Base-by-base conservation (phyloP, 2,113 vertebrate species). In the Eurystomus gularis region DNA sequence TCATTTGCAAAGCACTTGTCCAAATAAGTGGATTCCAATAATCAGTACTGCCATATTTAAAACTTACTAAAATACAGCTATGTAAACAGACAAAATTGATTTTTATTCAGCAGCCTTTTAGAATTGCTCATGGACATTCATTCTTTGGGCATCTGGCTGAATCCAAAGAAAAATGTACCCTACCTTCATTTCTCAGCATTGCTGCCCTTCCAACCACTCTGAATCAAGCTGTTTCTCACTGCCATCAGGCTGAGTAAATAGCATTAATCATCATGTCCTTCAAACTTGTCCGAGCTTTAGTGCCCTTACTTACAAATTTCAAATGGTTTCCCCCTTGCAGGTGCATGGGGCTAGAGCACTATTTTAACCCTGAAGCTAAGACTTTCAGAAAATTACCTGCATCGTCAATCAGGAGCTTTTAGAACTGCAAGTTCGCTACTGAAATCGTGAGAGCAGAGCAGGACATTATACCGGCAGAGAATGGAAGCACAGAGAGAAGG, bases 341-440 rank as follows among this genome's bases (percentile, higher is more conserved):
- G 40, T 19, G 44, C 25, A 3, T 1, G 29, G 57, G 72, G 69
- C 39, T 49, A 33, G 15, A 58, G 17, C 8, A 13, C 8, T 37
- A 1, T 10, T 84, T 49, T 5, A 40, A 29, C n/a, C 17, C 40
- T 18, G 2, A 40, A 79, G 17, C 13, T 10, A 26, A 71, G 39
- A 46, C 54, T 82, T 68, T 57, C 58, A 60, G 61, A 24, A 35
- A 82, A 79, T 37, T 15, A 25, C 65, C 58, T 44, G 77, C 10
- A 0, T 33, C 55, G 23, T 7, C 35, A 17, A 60, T 17, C 28
- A 55, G 60, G 35, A 73, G 40, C 17, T 76, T 82, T 65, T 76
- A 70, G 71, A 2, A 29, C 9, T 46, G 16, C 26, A 18, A 48
- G 9, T 40, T 61, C 7, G 0, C 33, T 29, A 0, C n/a, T 26